These are phyloP conservation scores for Eremophila alpestris DNA, from an alignment of 2,797 vertebrate genomes.

Conservation along the genomic window DNA sequence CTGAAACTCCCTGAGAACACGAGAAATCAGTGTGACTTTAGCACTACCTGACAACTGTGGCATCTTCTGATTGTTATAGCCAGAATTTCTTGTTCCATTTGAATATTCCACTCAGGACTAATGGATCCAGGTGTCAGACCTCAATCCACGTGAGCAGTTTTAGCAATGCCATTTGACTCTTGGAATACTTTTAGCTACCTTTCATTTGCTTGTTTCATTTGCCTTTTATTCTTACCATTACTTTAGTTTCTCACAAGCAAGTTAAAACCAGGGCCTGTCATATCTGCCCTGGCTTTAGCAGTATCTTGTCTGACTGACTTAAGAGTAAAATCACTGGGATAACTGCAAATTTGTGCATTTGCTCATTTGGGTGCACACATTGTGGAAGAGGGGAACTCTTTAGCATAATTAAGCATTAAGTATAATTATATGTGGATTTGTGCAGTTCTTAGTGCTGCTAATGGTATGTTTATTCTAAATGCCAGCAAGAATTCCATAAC, in stretches of 20 bases:
- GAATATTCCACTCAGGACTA: neutral
- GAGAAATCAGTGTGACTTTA: neutral
- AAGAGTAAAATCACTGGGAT: neutral
- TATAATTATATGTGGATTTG: neutral
- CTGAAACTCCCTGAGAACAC: neutral
- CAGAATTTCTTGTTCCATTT: neutral
- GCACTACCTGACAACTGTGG: too few species aligned
- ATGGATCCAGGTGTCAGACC: neutral
- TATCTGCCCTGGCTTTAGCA: neutral
- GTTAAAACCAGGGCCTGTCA: neutral
- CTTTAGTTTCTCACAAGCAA: neutral
- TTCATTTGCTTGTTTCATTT: neutral
- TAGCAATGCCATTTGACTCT: neutral
- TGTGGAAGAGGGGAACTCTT: neutral
- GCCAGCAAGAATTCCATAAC: neutral
- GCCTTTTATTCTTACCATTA: neutral
- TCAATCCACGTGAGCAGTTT: neutral
- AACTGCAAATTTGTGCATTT: neutral
- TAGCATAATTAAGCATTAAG: neutral
- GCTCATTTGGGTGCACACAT: neutral
- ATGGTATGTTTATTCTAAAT: neutral
- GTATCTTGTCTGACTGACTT: neutral
- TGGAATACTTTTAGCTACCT: neutral
- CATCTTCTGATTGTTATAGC: neutral
- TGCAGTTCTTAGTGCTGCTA: neutral